Evolutionary conservation across 2,797 vertebrate species (phyloP), one percentile per base, ranked within the genome.

Genomic region (Hippocampus kuda): DNA sequence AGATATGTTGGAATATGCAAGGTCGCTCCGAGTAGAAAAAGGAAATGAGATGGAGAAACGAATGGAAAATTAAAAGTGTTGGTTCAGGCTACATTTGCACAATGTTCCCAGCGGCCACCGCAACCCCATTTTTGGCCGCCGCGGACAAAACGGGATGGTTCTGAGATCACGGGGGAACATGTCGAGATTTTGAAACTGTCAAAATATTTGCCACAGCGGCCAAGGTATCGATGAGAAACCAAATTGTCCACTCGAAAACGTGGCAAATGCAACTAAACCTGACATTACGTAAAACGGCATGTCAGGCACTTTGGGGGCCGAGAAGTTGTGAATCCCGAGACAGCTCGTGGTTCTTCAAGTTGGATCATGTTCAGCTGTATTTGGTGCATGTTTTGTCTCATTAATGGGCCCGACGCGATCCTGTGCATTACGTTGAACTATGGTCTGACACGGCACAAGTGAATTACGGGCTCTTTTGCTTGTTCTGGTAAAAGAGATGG

Each of bases 21-120:
- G 59, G 42, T 48, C 8, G 63, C 42, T 26, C 16, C 7, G 15
- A 42, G 22, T 42, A 44, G 8, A 41, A 42, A 63, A 44, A 63
- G 41, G 59, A 34, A 34, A 63, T 48, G 42, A 65, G 63, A 65
- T 48, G 63, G 63, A 27, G 63, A 48, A 48, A 48, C 16, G 8
- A 16, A 65, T 26, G n/a, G 41, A 27, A 46, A 46, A 44, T 65
- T 10, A 46, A 44, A 65, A 46, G n/a, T 48, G 24, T 65, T 24
- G 63, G n/a, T 65, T 20, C 27, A 46, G 5, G 27, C 30, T 18
- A 30, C 16, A 13, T 51, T 51, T 51, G 6, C 48, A 49, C 15
- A 18, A 6, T 18, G 48, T 59, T 59, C 56, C 56, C 26, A 26
- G 12, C n/a, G 53, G 11, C n/a, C 10, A 12, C 20, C 1, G 24